Evolutionary conservation across 2,888 invertebrate species (phyloP).

Genomic region (Magallana nippona): DNA sequence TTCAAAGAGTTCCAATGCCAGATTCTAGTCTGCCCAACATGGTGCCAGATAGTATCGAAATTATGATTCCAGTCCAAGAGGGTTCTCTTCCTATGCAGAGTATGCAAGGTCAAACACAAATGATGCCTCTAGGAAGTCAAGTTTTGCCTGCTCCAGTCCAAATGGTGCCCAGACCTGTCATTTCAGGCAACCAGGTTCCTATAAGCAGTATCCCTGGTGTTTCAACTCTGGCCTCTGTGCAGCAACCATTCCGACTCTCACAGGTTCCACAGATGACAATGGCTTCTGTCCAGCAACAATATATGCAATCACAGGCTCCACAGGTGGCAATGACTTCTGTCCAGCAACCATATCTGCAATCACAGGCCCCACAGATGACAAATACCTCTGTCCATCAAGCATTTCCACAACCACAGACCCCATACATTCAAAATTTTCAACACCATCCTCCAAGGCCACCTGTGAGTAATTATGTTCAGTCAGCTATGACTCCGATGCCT

Average conservation of each 20-base stretch:
- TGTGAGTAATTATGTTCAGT: not conserved
- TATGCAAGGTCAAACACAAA: slow-evolving; percentile 1
- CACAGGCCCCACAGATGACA: no score
- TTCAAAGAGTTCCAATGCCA: not conserved
- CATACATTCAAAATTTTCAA: not conserved
- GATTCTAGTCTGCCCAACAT: slow-evolving; percentile 3
- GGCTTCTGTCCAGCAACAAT: not conserved
- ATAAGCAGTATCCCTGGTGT: slow-evolving; percentile 18
- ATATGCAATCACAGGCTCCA: not conserved
- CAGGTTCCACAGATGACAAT: not conserved
- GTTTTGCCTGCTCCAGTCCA: not conserved
- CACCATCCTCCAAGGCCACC: not conserved
- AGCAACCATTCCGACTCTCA: not conserved
- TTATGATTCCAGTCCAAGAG: slow-evolving; percentile 9
- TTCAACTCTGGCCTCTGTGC: not conserved
- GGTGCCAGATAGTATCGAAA: slow-evolving; percentile 11
- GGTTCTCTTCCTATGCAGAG: slow-evolving; percentile 6
- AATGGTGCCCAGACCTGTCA: slow-evolving; percentile 6
- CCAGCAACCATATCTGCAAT: no score
- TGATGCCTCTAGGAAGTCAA: not conserved
- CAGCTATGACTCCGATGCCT: not conserved
- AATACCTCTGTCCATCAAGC: no score
- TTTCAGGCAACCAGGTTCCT: slow-evolving; percentile 12
- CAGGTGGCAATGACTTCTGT: not conserved
- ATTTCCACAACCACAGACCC: no score